phyloP scores from a whole-genome alignment of 2,113 vertebrate genomes.

The Phyllostomus discolor region DNA sequence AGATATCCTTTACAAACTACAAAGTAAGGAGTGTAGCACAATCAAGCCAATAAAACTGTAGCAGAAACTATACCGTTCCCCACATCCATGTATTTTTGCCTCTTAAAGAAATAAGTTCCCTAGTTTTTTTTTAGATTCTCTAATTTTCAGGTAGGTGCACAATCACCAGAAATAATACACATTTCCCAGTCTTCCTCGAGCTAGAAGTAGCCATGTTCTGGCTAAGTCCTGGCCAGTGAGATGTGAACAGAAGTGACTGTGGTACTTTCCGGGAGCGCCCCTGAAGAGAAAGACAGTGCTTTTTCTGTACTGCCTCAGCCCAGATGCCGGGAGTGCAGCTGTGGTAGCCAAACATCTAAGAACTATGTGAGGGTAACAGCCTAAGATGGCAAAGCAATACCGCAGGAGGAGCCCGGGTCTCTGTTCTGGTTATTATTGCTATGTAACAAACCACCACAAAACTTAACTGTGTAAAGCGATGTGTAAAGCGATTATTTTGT shows the following conservation, averaged over 20 bases:
- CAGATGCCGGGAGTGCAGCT: neutral
- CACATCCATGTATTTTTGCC: neutral
- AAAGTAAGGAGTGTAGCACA: neutral
- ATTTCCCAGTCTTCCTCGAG: neutral
- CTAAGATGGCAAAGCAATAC: neutral
- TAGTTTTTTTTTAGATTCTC: neutral
- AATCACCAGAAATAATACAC: neutral
- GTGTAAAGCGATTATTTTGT: neutral
- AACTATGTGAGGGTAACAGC: neutral
- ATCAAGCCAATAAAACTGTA: neutral
- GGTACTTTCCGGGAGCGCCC: neutral
- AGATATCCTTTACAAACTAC: neutral
- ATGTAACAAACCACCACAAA: neutral
- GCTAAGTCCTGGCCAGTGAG: neutral
- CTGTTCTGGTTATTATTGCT: neutral
- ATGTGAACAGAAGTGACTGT: neutral
- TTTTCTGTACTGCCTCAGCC: neutral
- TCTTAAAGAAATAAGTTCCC: neutral
- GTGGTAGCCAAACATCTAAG: neutral
- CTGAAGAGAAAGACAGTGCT: neutral
- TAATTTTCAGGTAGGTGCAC: neutral
- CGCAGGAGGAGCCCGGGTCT: neutral
- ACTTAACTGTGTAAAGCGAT: neutral
- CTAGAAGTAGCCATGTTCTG: neutral
- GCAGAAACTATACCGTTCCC: neutral